phyloP scores from a whole-genome alignment of 2,797 vertebrate genomes.

The Peromyscus aztecus region DNA sequence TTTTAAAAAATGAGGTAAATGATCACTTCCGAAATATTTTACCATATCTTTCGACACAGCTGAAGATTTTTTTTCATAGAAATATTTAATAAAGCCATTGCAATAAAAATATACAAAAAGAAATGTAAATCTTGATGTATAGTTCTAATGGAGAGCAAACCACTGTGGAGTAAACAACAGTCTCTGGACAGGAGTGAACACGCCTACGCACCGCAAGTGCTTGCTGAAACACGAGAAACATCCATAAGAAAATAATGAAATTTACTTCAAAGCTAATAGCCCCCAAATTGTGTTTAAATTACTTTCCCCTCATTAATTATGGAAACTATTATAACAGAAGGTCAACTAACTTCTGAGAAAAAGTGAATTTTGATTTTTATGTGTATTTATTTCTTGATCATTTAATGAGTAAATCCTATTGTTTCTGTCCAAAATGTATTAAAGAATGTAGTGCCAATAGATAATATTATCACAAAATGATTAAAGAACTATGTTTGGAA shows the following conservation, averaged over 20 bases:
- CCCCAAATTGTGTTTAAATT: not conserved
- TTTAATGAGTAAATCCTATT: not conserved
- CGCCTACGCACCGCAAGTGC: not conserved
- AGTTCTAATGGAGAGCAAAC: not conserved
- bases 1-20: not conserved
- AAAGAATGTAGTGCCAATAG: not conserved
- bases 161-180: too few species aligned
- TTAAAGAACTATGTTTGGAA: not conserved
- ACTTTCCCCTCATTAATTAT: not conserved
- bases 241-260: not conserved
- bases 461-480: not conserved
- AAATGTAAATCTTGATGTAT: not conserved
- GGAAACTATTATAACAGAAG: not conserved
- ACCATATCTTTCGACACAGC: not conserved
- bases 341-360: not conserved
- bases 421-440: not conserved
- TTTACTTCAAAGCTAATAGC: not conserved
- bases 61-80: not conserved
- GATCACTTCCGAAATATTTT: not conserved
- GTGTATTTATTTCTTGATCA: not conserved
- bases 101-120: not conserved
- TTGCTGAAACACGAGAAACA: not conserved
- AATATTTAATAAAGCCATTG: not conserved
- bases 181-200: not conserved
- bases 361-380: not conserved